Base-by-base conservation (phyloP, 2,888 invertebrate species). In the Folsomia manolachei region DNA sequence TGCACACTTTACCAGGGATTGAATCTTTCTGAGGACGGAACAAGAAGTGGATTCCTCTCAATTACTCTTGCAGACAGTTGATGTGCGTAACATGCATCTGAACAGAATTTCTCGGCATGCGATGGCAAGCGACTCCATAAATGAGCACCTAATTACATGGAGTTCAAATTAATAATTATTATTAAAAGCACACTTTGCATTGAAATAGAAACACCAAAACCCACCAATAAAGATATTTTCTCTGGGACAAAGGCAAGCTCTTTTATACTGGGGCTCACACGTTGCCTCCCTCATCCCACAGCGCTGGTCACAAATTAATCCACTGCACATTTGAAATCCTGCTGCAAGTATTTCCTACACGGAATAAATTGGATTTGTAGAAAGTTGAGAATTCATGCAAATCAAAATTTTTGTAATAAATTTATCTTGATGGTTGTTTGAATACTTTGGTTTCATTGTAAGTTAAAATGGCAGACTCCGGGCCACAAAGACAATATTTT, bases 21-120 rank as follows among this genome's bases (percentile, higher is more conserved):
- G 1, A 67, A 27, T 25, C 27, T 67, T 27, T 73, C 72, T 0
- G 18, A 1, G 2, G 61, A 9, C 0, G 75, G 73, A 1, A 70
- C 27, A 19, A 67, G 73, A 19, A 75, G 73, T 1, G 75, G 75
- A 56, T 75, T 75, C 73, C 73, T 73, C 27, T 75, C 75, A 51
- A 75, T 73, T 25, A 75, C 70, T 25, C 75, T 64, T 2, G 75
- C 64, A 11, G 53, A 27, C 1, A 74, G 53, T 1, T 69, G 69
- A 25, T 27, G 18, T 25, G 27, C 61, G 2, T 26, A 27, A 52
- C 75, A 75, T 0, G 73, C 23, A 26, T 71, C 62, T 4, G 53
- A 27, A 53, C 75, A 75, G 21, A 73, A 52, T 23, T 71, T 73
- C 60, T 75, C 75, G 23, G 51, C 61, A 19, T 39, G 19, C 4